phyloP scores from a whole-genome alignment of 2,888 invertebrate species.

The Tridacna gigas region DNA sequence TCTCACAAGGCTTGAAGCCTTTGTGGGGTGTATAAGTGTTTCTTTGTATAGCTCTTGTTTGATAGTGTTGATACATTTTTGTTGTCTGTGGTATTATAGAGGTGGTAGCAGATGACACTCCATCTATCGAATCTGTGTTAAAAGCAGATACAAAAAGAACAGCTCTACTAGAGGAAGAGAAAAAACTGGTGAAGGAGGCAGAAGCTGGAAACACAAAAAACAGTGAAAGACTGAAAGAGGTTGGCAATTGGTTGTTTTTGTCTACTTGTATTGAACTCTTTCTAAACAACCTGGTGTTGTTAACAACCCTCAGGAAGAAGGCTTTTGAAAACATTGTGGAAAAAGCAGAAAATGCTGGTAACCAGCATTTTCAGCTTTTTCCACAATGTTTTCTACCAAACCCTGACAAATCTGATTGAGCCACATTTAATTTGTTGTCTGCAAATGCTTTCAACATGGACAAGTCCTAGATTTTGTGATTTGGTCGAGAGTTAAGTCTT shows the following conservation, averaged over 20 bases:
- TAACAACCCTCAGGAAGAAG: no score
- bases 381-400: no score
- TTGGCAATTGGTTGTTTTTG: slow-evolving; percentile 39
- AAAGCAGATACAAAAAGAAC: slow-evolving; percentile 96
- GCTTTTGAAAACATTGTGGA: background rate
- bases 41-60: no score
- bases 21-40: no score
- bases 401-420: no score
- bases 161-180: slow-evolving; percentile 93
- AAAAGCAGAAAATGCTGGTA: background rate
- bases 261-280: no score
- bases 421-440: no score
- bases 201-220: slow-evolving; percentile 72
- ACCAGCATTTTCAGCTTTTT: no score
- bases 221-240: slow-evolving; percentile 90
- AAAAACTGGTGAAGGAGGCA: slow-evolving; percentile 91
- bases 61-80: no score
- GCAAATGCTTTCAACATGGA: background rate
- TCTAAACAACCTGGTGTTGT: no score
- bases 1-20: no score
- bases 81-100: slow-evolving; percentile 86
- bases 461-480: background rate
- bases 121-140: slow-evolving; percentile 96
- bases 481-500: background rate
- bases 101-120: slow-evolving; percentile 96